Evolutionary conservation across 2,888 invertebrate species (phyloP), one percentile per base, ranked within the genome.

Genomic region (Latrodectus elegans): DNA sequence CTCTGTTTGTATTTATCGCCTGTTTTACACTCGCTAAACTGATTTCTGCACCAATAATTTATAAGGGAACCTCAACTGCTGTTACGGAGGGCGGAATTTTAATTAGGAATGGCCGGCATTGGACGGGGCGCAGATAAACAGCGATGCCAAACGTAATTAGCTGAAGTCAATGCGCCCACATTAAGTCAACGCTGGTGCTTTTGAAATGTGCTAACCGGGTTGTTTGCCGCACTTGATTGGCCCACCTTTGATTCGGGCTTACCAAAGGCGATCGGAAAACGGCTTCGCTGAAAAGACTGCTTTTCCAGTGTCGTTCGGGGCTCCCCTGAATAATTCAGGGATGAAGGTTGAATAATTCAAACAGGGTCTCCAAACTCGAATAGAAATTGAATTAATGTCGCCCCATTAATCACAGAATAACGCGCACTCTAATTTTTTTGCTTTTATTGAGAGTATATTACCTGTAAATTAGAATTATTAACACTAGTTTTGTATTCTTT

Each of bases 201-300:
- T 82, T 51, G 74, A 75, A 82, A 65, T 73, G 11, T 3, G 4
- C 60, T 17, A 22, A 67, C 53, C 70, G 52, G 15, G n/a, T 55
- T 85, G 80, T 85, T 85, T 85, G 74, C 79, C 26, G 64, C 75
- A 70, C 75, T 70, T 76, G 74, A 85, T 67, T 68, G 67, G 74
- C n/a, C 75, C 64, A 74, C 60, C 60, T n/a, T 60, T 60, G 60
- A 60, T 15, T 60, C 60, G 60, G 60, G 60, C 60, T 60, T 6
- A 60, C n/a, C 60, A 60, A 60, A 15, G 60, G n/a, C n/a, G 38
- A 38, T 38, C 38, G 38, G 38, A 38, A 38, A n/a, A 38, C 38
- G 38, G 38, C 38, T 38, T 38, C 38, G 38, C 38, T 38, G 38
- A 38, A 38, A 38, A 38, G 38, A 38, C 38, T 38, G 38, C 38